Percentiles rank a stretch among this genome's conserved stretches.
phyloP scores from a whole-genome alignment of 2,113 vertebrate species.

The Phylloscopus trochilus region DNA sequence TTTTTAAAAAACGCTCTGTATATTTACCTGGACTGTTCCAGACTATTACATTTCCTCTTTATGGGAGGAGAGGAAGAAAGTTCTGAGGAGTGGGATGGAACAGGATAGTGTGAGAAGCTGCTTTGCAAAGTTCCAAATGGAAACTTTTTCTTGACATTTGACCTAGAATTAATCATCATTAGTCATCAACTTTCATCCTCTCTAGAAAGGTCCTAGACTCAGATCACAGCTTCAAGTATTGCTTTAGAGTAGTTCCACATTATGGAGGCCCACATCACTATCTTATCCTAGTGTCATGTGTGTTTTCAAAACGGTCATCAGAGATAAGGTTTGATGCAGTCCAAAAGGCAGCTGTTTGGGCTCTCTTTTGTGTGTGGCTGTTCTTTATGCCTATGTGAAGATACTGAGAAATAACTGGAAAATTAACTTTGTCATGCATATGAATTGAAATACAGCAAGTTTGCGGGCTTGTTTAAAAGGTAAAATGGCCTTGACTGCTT shows the following conservation, averaged over 20 bases:
- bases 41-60: neutral
- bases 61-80: neutral
- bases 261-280: rapidly evolving
- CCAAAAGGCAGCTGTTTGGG: neutral
- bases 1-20: neutral
- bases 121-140: neutral
- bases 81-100: neutral
- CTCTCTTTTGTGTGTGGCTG: neutral
- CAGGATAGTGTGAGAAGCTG: neutral
- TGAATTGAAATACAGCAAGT: neutral
- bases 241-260: neutral
- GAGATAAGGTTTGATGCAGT: neutral
- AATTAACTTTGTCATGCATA: neutral
- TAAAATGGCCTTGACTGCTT: neutral
- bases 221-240: neutral
- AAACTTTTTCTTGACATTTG: neutral
- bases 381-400: neutral
- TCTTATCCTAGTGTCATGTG: neutral
- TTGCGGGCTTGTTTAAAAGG: neutral
- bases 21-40: neutral
- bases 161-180: neutral
- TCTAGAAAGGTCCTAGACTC: neutral
- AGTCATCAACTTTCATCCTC: neutral
- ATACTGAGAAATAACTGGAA: neutral
- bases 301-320: neutral